Percentiles rank a stretch among this genome's conserved stretches.
These are phyloP conservation scores for Zaprionus vittiger DNA, from an alignment of 1,140 invertebrate species.

Conservation along the genomic window DNA sequence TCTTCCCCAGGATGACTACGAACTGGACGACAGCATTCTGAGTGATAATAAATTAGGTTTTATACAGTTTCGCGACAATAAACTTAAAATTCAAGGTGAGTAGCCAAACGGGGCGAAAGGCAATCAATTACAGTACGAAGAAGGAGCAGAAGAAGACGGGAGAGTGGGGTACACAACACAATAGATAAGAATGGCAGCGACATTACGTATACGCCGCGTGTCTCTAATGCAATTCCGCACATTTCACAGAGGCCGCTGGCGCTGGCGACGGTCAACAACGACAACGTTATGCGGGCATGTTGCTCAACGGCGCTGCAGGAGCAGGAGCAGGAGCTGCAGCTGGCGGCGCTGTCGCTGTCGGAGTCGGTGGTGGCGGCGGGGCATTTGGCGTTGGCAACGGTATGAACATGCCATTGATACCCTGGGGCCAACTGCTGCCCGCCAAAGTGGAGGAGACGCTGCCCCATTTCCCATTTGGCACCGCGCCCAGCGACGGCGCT, in stretches of 20 bases:
- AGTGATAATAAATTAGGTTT: constrained; percentile 84
- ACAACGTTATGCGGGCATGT: constrained; percentile 72
- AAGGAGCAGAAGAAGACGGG: no score
- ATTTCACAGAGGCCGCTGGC: constrained; percentile 73
- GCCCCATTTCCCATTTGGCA: constrained; percentile 85
- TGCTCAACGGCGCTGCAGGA: constrained; percentile 63
- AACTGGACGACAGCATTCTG: constrained; percentile 80
- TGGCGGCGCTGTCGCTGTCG: constrained; percentile 49
- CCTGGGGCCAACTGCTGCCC: constrained; percentile 80
- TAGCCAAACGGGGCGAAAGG: constrained; percentile 28
- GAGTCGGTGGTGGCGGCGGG: constrained; percentile 37
- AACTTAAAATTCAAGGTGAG: constrained; percentile 84
- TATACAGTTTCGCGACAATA: constrained; percentile 84
- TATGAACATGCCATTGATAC: constrained; percentile 72
- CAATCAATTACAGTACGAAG: constrained; percentile 32
- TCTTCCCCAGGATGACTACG: constrained; percentile 78
- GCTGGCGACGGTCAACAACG: constrained; percentile 72
- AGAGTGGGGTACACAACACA: constrained; percentile 6
- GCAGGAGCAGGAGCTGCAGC: constrained; percentile 10
- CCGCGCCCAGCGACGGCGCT: constrained; percentile 85
- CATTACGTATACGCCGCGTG: constrained; percentile 64
- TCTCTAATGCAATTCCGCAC: constrained; percentile 50
- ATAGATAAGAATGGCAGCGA: constrained; percentile 31
- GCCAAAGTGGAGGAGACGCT: constrained; percentile 84
- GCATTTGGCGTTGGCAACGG: constrained; percentile 27